phyloP scores from a whole-genome alignment of 1,140 invertebrate genomes.

The Tetraneura akinire region DNA sequence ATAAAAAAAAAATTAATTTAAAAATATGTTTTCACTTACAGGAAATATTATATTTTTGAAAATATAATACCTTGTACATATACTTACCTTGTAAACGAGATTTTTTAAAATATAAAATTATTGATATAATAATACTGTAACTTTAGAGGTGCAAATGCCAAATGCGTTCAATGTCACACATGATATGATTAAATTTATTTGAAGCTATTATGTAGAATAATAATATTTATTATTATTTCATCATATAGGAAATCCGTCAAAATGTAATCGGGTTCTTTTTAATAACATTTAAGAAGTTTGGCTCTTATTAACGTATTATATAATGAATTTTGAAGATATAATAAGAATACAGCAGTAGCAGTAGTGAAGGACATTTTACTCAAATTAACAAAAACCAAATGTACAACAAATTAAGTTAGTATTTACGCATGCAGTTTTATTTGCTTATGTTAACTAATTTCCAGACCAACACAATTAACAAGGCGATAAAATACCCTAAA shows the following conservation, averaged over 20 bases:
- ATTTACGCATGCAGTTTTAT: neutral
- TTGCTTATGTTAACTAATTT: constrained; percentile 28
- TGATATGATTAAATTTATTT: neutral
- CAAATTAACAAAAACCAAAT: constrained; percentile 24
- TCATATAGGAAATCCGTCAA: neutral
- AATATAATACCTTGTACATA: too few relatives aligned
- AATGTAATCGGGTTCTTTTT: neutral
- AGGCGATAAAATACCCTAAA: neutral
- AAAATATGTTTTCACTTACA: too few relatives aligned
- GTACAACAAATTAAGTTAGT: constrained; percentile 16
- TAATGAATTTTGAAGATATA: neutral
- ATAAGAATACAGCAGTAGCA: neutral
- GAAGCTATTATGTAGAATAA: neutral
- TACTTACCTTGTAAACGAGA: too few relatives aligned
- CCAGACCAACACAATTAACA: constrained; percentile 3
- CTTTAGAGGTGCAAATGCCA: neutral
- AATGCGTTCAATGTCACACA: neutral
- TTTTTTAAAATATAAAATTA: too few relatives aligned
- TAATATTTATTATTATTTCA: neutral
- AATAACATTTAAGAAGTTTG: neutral
- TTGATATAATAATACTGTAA: too few relatives aligned
- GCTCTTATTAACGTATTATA: neutral
- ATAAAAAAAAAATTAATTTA: too few relatives aligned
- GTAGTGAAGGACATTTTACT: neutral
- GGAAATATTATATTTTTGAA: too few relatives aligned